Percentiles rank a stretch among this genome's conserved stretches.
Evolutionary conservation across 2,888 invertebrate genomes (phyloP).

Genomic region (Bimastos eiseni): DNA sequence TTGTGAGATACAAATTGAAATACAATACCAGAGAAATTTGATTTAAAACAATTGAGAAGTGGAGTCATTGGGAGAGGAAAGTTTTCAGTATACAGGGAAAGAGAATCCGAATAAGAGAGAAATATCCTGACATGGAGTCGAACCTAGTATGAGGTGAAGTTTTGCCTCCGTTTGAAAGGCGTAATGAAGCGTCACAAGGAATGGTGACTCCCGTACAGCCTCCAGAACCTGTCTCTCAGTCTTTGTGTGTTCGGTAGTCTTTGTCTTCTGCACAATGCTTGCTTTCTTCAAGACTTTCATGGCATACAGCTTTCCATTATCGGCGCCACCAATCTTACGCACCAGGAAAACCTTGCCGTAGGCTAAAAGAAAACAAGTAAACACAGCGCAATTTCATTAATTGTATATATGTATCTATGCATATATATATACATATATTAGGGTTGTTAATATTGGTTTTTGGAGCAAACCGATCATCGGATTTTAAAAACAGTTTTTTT

Average conservation of each 20-base stretch:
- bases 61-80: not conserved
- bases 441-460: too few relatives aligned
- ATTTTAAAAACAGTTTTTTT: too few relatives aligned
- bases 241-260: conserved; percentile 81
- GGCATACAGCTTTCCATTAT: conserved; percentile 88
- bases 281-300: conserved; percentile 98
- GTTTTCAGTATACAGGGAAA: not conserved
- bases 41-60: not conserved
- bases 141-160: conserved; percentile 92
- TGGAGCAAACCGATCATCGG: too few relatives aligned
- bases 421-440: too few relatives aligned
- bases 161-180: conserved; percentile 97
- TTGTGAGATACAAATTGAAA: too few relatives aligned
- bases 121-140: conserved; percentile 61
- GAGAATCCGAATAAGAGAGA: not conserved
- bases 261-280: conserved; percentile 77
- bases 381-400: not conserved
- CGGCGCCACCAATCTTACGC: conserved; percentile 80
- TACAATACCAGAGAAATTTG: not conserved
- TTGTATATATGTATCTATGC: too few relatives aligned
- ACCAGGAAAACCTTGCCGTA: conserved; percentile 86
- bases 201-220: conserved; percentile 82
- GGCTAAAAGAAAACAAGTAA: conserved; percentile 49
- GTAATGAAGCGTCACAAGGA: conserved; percentile 93
- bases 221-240: conserved; percentile 95